Base-by-base conservation (phyloP, 1,140 invertebrate species). In the Euborellia annulipes region DNA sequence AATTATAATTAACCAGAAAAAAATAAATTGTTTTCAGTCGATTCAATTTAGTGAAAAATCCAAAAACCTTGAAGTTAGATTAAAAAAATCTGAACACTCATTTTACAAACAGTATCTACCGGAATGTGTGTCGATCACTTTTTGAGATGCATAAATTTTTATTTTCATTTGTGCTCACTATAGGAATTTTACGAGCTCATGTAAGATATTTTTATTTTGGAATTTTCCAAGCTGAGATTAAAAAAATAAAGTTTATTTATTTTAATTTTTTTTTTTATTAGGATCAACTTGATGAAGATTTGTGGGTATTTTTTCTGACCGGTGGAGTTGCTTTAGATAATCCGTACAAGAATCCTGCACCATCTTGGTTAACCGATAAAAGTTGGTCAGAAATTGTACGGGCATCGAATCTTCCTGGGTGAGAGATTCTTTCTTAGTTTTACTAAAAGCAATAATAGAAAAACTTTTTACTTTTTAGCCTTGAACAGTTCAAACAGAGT, bases 131-230 rank as follows among this genome's bases (percentile, higher is more conserved):
- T 57, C 68, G 86, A 38, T 92, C 89, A 3, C 66, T 97, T 2
- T 95, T 95, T 62, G 87, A 91, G 61, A 91, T 92, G 59, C 86
- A 97, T 61, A 94, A 93, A 64, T 60, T 95, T 22, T 79, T 94
- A 48, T 94, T 94, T 62, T 90, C 89, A 3, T 79, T 94, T 55
- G 75, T 92, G 36, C 71, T 96, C 19, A 85, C 82, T 30, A 65
- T 84, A 8, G 85, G 85, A 47, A 79, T 93, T 37, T 57, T 83
- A 13, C 71, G 81, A 56, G 73, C 79, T n/a, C 66, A 71, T 65
- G 77, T 74, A 64, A n/a, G n/a, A n/a, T n/a, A n/a, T n/a, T n/a
- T n/a, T n/a, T n/a, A n/a, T n/a, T n/a, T n/a, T n/a, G n/a, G n/a
- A n/a, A n/a, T n/a, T n/a, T n/a, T n/a, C n/a, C n/a, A n/a, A n/a